Base-by-base conservation (phyloP, 92 coral and sea anemone genomes). In the Porites divaricata region DNA sequence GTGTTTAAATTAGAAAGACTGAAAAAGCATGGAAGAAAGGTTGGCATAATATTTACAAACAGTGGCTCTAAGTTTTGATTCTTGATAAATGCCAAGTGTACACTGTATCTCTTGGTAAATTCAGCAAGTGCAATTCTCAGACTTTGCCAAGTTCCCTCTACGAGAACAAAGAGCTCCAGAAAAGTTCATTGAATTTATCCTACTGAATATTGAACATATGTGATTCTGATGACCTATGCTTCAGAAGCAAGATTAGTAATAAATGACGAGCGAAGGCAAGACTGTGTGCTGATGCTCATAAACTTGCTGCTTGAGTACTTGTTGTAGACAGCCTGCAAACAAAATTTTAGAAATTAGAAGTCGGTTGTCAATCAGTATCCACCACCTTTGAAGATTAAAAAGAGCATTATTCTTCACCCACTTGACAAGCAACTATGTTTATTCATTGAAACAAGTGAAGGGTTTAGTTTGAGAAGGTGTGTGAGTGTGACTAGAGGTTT, bases 261-360 rank as follows among this genome's bases (percentile, higher is more conserved):
- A 35, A 63, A 58, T 6, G 89, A 78, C 1, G 96, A 83, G 22
- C 58, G 64, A 9, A 93, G 68, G 72, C 94, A 86, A 21, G 88
- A 67, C 41, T 81, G 52, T 17, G 68, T 66, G 85, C 96, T 92
- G 54, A 96, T 83, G 74, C 76, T 69, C 91, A 90, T 86, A 76
- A 94, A 96, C 85, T 96, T 96, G 91, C 91, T 81, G 68, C 84
- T 83, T 22, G 94, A 76, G 75, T 90, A 96, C 70, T 96, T 96
- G 78, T 84, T 92, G 57, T 88, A 79, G 11, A 96, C 99, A 69
- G 99, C 98, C 90, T 93, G 90, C 4, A 83, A 73, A 24, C 23
- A 57, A 50, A 67, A 49, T 24, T 50, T 2, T 8, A 28, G 13
- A 53, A 17, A 15, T 11, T 35, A 35, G 45, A 35, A 35, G 3